A percentile compares a stretch with the other conserved stretches of the same genome.
phyloP scores from a whole-genome alignment of 2,888 invertebrate species.

The Agrochola litura region DNA sequence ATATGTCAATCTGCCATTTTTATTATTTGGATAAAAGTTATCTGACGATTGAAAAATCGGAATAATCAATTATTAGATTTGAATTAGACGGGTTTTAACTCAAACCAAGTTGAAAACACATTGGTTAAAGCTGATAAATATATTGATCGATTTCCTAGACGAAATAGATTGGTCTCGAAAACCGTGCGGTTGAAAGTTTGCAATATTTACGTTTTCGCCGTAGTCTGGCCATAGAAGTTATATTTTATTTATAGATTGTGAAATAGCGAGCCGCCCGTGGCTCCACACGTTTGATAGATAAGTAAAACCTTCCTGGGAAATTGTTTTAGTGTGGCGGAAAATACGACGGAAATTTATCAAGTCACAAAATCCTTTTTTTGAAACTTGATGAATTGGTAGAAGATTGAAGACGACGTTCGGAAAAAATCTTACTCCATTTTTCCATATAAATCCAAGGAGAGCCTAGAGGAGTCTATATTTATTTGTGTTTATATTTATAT shows the following conservation, averaged over 20 bases:
- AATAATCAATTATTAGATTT: background rate
- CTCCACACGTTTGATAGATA: slow-evolving; percentile 10
- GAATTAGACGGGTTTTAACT: background rate
- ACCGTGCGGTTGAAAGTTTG: slow-evolving; percentile 22
- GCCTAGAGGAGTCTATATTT: too few species aligned
- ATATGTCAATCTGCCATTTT: background rate
- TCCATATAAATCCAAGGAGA: too few species aligned
- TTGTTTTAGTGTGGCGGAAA: slow-evolving; percentile 16
- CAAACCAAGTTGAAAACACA: background rate
- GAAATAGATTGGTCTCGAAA: slow-evolving; percentile 12
- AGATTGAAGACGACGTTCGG: background rate
- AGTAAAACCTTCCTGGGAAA: slow-evolving; percentile 4
- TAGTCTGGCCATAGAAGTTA: background rate
- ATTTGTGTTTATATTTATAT: too few species aligned
- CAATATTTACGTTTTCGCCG: slow-evolving; percentile 23
- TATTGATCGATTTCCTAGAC: slow-evolving; percentile 9
- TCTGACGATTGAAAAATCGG: background rate
- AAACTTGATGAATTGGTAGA: too few species aligned
- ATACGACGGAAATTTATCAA: background rate
- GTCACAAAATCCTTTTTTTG: background rate
- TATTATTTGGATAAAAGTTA: background rate
- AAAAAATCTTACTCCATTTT: background rate
- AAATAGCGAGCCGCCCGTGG: background rate
- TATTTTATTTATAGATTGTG: slow-evolving; percentile 41
- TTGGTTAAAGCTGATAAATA: background rate